These are phyloP conservation scores for Crotalus tigris DNA, from an alignment of 2,113 vertebrate genomes.

Conservation along the genomic window DNA sequence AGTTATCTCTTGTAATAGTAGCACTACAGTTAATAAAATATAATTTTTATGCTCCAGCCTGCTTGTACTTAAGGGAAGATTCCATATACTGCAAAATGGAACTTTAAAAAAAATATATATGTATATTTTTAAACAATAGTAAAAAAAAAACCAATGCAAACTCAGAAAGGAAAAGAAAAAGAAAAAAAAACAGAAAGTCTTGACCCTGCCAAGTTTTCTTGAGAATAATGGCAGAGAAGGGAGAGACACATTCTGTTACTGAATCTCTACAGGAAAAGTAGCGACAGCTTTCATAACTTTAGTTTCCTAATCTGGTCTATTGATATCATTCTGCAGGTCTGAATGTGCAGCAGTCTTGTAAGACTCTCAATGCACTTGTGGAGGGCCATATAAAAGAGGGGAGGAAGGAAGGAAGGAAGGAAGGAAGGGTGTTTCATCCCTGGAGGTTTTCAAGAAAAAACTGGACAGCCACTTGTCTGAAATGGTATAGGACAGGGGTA, in stretches of 20 bases:
- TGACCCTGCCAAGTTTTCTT: not conserved
- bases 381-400: not conserved
- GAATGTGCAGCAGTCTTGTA: too few species aligned
- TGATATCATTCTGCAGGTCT: not conserved
- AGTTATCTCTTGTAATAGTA: conserved; percentile 65
- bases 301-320: not conserved
- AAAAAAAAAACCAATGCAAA: not conserved
- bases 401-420: not conserved
- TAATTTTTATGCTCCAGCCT: conserved; percentile 57
- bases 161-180: not conserved
- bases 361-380: not conserved
- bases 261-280: not conserved
- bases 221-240: not conserved
- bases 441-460: too few species aligned
- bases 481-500: too few species aligned
- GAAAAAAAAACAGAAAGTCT: not conserved
- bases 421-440: not conserved
- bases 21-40: conserved; percentile 62
- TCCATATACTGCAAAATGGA: not conserved
- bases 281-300: not conserved
- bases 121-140: not conserved
- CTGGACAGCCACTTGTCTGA: too few species aligned
- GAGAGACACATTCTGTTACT: not conserved
- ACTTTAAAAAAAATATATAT: not conserved
- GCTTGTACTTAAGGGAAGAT: not conserved